Evolutionary conservation across 2,113 vertebrate species (phyloP).

Genomic region (Eublepharis macularius): DNA sequence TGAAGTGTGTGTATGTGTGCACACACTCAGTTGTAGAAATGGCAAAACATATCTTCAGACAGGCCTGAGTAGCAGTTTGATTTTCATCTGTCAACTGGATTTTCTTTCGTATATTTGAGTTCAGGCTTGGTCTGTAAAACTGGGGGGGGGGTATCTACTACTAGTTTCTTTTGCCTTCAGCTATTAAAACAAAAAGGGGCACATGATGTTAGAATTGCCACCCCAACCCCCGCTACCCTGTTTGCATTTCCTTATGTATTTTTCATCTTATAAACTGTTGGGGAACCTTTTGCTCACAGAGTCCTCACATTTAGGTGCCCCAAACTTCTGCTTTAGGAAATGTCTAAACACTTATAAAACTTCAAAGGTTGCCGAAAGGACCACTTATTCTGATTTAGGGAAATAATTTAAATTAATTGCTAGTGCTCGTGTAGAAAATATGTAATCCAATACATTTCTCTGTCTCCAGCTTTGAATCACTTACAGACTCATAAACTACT

Average conservation of each 20-base stretch:
- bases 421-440: conserved; percentile 57
- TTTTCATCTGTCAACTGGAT: not conserved
- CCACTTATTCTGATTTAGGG: conserved; percentile 64
- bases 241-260: conserved; percentile 28
- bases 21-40: too few relatives aligned
- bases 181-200: not conserved
- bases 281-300: conserved; percentile 41
- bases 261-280: conserved; percentile 47
- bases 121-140: not conserved
- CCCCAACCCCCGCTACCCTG: not conserved
- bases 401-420: conserved; percentile 65
- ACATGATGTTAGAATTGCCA: not conserved
- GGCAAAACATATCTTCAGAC: not conserved
- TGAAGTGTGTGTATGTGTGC: too few relatives aligned
- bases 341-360: conserved; percentile 63
- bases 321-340: conserved; percentile 51
- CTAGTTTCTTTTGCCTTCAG: conserved; percentile 10
- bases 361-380: conserved; percentile 65
- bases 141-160: not conserved
- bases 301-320: conserved; percentile 40
- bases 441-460: conserved; percentile 60
- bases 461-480: conserved; percentile 49
- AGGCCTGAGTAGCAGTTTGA: conserved; percentile 43
- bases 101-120: too few relatives aligned
- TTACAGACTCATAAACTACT: conserved; percentile 8